phyloP scores from a whole-genome alignment of 2,797 vertebrate species.

The Coendou prehensilis region DNA sequence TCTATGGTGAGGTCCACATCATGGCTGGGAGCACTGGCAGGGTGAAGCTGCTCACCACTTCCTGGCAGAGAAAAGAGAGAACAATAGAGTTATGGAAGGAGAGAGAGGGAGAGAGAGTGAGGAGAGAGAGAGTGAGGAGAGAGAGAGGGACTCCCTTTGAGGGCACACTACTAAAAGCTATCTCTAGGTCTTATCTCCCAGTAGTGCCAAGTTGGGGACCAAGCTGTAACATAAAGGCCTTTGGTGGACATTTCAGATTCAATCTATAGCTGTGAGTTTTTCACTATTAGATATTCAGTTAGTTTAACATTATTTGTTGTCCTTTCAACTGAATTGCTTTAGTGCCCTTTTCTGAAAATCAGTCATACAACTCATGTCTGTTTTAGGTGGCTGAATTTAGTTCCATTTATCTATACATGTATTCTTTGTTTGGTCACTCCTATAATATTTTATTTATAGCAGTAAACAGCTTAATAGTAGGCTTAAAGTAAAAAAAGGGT shows the following conservation, averaged over 20 bases:
- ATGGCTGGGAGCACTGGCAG: too few relatives aligned
- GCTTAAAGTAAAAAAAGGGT: neutral
- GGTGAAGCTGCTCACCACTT: too few relatives aligned
- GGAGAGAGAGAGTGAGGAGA: too few relatives aligned
- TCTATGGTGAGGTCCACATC: too few relatives aligned
- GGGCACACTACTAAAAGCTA: too few relatives aligned
- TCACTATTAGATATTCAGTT: neutral
- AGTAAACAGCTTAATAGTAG: neutral
- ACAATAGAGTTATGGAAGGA: too few relatives aligned
- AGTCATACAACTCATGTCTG: neutral
- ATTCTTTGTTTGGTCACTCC: neutral
- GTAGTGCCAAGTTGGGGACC: neutral
- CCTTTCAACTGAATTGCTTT: neutral
- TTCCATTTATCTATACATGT: neutral
- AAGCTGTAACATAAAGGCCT: neutral
- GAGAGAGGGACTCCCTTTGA: too few relatives aligned
- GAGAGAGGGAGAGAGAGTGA: too few relatives aligned
- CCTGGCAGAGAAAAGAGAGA: neutral
- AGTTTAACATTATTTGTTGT: neutral
- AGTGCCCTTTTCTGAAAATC: neutral
- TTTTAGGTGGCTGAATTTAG: neutral
- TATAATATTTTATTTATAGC: neutral
- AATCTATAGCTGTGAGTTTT: neutral
- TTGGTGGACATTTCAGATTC: neutral
- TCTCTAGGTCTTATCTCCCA: neutral